Evolutionary conservation across 2,797 vertebrate genomes (phyloP).

Genomic region (Enteromius trimaculatus): DNA sequence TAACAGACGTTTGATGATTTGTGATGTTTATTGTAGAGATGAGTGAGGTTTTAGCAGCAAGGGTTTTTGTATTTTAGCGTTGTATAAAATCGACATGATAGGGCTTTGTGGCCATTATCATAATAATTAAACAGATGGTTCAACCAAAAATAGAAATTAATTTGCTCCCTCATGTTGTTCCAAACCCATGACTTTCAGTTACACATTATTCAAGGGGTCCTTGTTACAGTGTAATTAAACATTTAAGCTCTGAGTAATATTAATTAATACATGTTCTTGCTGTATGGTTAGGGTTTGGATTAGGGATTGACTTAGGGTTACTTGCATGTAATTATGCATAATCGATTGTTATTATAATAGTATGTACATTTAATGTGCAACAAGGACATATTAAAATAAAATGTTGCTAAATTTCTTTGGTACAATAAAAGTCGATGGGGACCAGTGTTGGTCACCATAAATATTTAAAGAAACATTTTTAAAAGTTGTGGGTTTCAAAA

Average conservation of each 20-base stretch:
- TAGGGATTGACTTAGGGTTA: too few species aligned
- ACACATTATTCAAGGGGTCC: too few species aligned
- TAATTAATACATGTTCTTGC: too few species aligned
- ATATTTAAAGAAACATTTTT: too few species aligned
- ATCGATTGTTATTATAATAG: too few species aligned
- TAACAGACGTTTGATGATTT: constrained; percentile 53
- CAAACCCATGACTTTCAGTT: background rate
- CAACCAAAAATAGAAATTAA: background rate
- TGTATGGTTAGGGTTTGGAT: too few species aligned
- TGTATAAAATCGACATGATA: constrained; percentile 4
- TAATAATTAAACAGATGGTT: background rate
- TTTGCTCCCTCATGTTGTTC: background rate
- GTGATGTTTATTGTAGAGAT: constrained; percentile 20
- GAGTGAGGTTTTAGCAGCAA: background rate
- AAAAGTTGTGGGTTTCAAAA: background rate
- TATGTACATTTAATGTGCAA: too few species aligned
- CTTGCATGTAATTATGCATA: too few species aligned
- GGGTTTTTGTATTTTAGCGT: constrained; percentile 14
- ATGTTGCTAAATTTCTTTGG: background rate
- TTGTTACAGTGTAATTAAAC: too few species aligned
- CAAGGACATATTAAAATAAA: too few species aligned
- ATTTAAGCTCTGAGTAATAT: too few species aligned
- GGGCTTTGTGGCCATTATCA: background rate
- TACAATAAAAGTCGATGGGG: background rate
- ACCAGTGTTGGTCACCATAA: background rate